These are phyloP conservation scores for Caenorhabditis macrosperma DNA, from an alignment of 2,888 invertebrate genomes.

Conservation along the genomic window DNA sequence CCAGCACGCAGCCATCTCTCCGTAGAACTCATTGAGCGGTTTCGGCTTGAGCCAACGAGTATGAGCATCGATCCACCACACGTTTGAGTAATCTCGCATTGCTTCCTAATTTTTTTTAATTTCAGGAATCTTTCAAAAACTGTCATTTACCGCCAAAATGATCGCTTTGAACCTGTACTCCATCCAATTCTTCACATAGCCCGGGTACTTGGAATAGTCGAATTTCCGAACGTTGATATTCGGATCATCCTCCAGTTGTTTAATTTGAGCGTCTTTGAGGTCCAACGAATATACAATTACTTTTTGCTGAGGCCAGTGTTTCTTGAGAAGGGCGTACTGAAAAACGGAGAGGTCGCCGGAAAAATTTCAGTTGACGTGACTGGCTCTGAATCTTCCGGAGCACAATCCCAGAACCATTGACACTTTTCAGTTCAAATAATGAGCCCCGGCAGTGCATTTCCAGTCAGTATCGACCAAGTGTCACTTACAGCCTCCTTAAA, in stretches of 20 bases:
- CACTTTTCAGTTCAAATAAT: not conserved
- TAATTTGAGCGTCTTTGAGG: not conserved
- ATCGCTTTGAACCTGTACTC: slow-evolving; percentile 42
- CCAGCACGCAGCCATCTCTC: slow-evolving; percentile 16
- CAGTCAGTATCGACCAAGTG: no score
- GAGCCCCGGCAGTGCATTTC: no score
- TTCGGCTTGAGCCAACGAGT: slow-evolving; percentile 27
- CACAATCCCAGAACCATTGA: no score
- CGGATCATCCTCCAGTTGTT: not conserved
- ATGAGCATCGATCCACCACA: slow-evolving; percentile 42
- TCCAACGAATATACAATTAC: slow-evolving; percentile 23
- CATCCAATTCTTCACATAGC: slow-evolving; percentile 31
- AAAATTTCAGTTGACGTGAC: no score
- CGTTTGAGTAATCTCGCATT: slow-evolving; percentile 19
- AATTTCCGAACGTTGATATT: slow-evolving; percentile 14
- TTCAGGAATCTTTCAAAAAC: not conserved
- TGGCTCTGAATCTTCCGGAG: no score
- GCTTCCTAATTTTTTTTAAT: slow-evolving; percentile 32
- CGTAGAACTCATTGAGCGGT: slow-evolving; percentile 20
- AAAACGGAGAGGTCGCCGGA: no score
- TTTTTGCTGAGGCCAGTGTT: slow-evolving; percentile 30
- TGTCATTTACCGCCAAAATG: slow-evolving; percentile 21
- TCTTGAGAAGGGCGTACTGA: slow-evolving; percentile 16
- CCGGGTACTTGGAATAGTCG: slow-evolving; percentile 23
- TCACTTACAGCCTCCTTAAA: slow-evolving; percentile 22